Conservation (phyloP, 2,113 vertebrate species). For the Puffinus mauretanicus region DNA sequence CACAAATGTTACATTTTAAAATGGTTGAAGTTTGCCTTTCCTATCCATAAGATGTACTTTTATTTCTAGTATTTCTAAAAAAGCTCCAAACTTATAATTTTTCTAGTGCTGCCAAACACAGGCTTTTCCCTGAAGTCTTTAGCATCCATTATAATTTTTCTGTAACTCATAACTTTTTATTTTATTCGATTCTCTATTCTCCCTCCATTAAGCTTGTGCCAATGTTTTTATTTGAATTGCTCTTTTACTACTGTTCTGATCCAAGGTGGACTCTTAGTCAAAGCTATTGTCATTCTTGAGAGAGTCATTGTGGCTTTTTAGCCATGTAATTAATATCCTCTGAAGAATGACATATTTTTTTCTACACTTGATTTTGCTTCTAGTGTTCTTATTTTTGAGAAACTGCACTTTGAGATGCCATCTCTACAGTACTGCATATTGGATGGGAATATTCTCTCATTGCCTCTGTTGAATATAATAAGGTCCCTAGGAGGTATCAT, state of each 20-base stretch:
- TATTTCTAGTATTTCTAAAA: not conserved
- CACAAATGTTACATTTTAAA: not conserved
- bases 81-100: not conserved
- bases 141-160: not conserved
- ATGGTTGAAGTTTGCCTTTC: not conserved
- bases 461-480: not conserved
- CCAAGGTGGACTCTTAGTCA: not conserved
- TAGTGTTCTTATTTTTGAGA: not conserved
- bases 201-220: not conserved
- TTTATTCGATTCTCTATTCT: not conserved
- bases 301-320: not conserved
- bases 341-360: not conserved
- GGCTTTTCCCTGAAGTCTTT: not conserved
- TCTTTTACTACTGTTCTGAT: not conserved
- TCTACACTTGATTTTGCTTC: not conserved
- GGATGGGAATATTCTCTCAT: not conserved
- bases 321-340: not conserved
- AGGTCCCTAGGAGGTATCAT: not conserved
- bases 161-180: not conserved
- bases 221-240: not conserved
- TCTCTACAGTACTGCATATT: not conserved
- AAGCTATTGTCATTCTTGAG: not conserved
- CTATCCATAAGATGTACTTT: not conserved
- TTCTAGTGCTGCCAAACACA: not conserved
- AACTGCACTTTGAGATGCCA: not conserved